These are phyloP conservation scores for Pseudois nayaur DNA, from an alignment of 2,113 vertebrate genomes.

Conservation along the genomic window DNA sequence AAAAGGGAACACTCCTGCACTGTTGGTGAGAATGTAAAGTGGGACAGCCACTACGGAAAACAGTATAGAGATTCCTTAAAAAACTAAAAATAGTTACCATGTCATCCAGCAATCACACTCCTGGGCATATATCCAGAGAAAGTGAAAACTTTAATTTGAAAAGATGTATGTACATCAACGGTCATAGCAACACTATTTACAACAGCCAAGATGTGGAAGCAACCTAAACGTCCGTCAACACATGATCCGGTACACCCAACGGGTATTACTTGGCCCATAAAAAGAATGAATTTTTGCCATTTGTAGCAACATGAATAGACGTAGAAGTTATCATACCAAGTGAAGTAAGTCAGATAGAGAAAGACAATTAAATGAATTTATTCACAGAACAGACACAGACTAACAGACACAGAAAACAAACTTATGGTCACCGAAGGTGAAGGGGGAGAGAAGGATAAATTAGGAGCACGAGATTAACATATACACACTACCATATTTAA, in stretches of 20 bases:
- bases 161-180: background rate
- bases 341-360: background rate
- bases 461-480: background rate
- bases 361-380: background rate
- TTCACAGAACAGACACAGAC: background rate
- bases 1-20: background rate
- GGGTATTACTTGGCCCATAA: background rate
- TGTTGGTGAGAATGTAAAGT: background rate
- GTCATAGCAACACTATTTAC: background rate
- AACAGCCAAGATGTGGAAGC: background rate
- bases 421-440: background rate
- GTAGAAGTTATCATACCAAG: background rate
- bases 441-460: background rate
- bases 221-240: background rate
- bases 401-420: background rate
- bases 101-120: background rate
- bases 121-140: background rate
- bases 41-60: background rate
- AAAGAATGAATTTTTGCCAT: background rate
- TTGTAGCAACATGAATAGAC: background rate
- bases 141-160: background rate
- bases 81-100: background rate
- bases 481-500: background rate
- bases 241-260: background rate
- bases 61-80: background rate